phyloP scores from a whole-genome alignment of 2,888 invertebrate genomes.

The Epirrita christyi region DNA sequence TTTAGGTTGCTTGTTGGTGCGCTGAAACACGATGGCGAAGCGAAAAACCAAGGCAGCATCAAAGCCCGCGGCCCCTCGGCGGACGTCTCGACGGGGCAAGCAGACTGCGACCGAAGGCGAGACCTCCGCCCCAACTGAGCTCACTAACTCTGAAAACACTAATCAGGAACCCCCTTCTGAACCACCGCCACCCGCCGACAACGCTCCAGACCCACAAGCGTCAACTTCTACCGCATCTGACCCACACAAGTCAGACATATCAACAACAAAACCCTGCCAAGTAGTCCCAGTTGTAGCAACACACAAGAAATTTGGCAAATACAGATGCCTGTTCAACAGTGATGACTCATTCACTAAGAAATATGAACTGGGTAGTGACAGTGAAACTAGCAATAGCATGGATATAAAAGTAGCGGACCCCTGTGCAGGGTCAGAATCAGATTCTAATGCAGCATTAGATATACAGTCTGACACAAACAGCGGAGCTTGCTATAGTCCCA shows the following conservation, averaged over 20 bases:
- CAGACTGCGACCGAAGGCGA: conserved; percentile 60
- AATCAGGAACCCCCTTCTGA: conserved; percentile 31
- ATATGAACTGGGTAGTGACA: conserved; percentile 77
- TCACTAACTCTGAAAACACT: conserved; percentile 35
- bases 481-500: conserved; percentile 60
- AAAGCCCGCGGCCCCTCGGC: conserved; percentile 61
- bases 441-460: conserved; percentile 73
- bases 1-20: conserved; percentile 62
- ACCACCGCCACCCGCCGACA: conserved; percentile 17
- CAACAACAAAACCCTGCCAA: conserved; percentile 51
- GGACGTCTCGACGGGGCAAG: conserved; percentile 71
- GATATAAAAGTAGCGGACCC: conserved; percentile 74
- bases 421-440: conserved; percentile 79
- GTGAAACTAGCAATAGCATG: conserved; percentile 79
- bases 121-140: conserved; percentile 50
- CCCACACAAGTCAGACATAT: conserved; percentile 44
- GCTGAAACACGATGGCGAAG: conserved; percentile 67
- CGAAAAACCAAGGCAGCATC: conserved; percentile 67
- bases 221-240: conserved; percentile 30
- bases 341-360: conserved; percentile 67
- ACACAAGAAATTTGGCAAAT: conserved; percentile 85
- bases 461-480: conserved; percentile 67
- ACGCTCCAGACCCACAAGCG: conserved; percentile 19
- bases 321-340: conserved; percentile 77
- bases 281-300: conserved; percentile 65